Percentiles rank a stretch among this genome's conserved stretches.
Conservation (phyloP, 2,797 vertebrate genomes). For the Lutjanus argentimaculatus region DNA sequence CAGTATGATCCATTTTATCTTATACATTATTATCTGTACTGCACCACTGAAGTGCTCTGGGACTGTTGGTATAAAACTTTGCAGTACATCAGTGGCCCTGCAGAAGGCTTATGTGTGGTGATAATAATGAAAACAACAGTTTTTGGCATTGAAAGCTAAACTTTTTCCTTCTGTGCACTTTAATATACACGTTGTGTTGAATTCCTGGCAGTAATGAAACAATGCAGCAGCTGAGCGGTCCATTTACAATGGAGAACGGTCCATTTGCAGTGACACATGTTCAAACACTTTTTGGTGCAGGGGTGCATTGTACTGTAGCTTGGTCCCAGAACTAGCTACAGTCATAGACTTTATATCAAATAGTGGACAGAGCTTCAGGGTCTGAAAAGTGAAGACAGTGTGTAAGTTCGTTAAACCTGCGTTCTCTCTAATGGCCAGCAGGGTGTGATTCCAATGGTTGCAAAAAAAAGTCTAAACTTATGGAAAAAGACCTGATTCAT, state of each 20-base stretch:
- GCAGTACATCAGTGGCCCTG: constrained; percentile 15
- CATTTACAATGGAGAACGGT: constrained; percentile 43
- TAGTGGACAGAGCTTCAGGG: no score
- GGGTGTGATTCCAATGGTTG: no score
- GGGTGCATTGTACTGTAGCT: constrained; percentile 37
- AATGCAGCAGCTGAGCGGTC: constrained; percentile 49
- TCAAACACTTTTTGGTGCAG: constrained; percentile 53
- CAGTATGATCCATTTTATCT: not conserved
- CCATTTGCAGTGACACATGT: constrained; percentile 59
- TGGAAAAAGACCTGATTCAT: no score
- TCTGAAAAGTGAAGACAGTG: no score
- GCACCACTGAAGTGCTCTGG: constrained; percentile 1
- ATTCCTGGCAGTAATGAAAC: constrained; percentile 60
- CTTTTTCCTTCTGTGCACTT: constrained; percentile 50
- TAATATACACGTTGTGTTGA: constrained; percentile 42
- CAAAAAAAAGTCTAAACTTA: no score
- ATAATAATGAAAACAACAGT: constrained; percentile 34
- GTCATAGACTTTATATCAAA: no score
- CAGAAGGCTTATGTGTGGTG: constrained; percentile 19
- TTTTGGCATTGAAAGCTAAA: constrained; percentile 39
- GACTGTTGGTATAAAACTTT: constrained; percentile 19
- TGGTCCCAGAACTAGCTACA: constrained; percentile 27
- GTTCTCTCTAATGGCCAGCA: no score
- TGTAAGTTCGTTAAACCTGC: no score
- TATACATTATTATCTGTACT: constrained; percentile 15